phyloP scores from a whole-genome alignment of 1,140 invertebrate genomes.

The Dreissena rostriformis region DNA sequence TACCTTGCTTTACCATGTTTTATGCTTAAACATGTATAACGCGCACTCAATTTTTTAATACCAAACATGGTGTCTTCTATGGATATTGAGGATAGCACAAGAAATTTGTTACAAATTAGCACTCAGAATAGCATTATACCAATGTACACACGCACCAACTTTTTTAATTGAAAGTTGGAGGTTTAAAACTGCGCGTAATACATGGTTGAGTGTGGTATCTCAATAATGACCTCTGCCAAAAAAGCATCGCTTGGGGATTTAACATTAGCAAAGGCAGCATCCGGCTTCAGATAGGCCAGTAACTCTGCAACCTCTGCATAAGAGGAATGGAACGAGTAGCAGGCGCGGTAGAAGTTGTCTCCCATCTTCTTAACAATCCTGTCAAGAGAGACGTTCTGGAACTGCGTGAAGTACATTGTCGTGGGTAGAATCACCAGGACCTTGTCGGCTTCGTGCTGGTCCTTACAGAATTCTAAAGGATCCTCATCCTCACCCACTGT shows the following conservation, averaged over 20 bases:
- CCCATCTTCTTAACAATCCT: slow-evolving; percentile 56
- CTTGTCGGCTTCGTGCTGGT: slow-evolving; percentile 40
- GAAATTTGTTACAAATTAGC: no score
- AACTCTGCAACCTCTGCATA: slow-evolving; percentile 77
- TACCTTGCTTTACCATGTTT: background rate
- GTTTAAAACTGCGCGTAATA: no score
- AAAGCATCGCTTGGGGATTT: slow-evolving; percentile 66
- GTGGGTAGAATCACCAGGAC: slow-evolving; percentile 75
- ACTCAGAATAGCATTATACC: no score
- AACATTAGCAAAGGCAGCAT: slow-evolving; percentile 74
- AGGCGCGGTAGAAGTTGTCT: slow-evolving; percentile 69
- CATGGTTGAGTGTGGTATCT: no score
- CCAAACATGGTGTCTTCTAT: no score
- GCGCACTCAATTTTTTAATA: no score
- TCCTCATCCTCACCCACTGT: slow-evolving; percentile 27
- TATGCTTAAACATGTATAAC: no score
- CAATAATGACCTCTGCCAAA: slow-evolving; percentile 57
- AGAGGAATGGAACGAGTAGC: slow-evolving; percentile 81
- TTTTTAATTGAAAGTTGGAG: no score
- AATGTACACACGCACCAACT: no score
- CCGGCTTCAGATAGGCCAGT: slow-evolving; percentile 74
- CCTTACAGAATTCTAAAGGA: background rate
- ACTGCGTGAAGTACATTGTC: slow-evolving; percentile 78
- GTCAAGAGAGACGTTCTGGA: slow-evolving; percentile 43
- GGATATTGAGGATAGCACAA: no score